These are phyloP conservation scores for Falco columbarius DNA, from an alignment of 2,797 vertebrate species.

Conservation along the genomic window DNA sequence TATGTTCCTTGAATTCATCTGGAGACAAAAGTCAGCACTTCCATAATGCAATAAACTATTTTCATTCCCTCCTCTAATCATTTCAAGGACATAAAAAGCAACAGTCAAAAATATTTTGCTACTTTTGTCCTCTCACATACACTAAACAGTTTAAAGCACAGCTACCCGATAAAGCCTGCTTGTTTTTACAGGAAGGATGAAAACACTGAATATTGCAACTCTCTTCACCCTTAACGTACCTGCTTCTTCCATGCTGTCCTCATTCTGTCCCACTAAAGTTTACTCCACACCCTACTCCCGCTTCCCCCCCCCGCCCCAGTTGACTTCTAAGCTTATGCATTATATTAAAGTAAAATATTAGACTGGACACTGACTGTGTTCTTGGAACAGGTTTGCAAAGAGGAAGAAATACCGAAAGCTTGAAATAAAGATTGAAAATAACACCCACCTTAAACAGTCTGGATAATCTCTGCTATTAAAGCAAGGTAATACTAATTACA, in stretches of 20 bases:
- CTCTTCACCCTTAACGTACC: background rate
- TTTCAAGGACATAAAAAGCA: background rate
- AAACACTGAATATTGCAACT: background rate
- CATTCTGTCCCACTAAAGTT: background rate
- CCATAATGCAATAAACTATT: background rate
- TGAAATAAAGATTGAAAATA: background rate
- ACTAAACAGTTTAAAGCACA: background rate
- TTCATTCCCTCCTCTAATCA: background rate
- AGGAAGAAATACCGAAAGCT: background rate
- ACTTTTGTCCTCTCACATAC: background rate
- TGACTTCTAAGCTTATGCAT: background rate
- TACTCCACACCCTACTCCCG: background rate
- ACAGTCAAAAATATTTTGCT: background rate
- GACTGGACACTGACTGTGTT: background rate
- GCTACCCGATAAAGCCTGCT: background rate
- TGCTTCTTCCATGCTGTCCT: background rate
- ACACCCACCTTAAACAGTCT: background rate
- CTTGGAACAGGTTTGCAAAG: background rate
- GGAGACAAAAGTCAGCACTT: background rate
- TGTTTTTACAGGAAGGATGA: background rate
- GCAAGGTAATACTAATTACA: background rate
- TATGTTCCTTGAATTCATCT: background rate
- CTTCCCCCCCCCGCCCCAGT: background rate
- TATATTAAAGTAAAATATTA: background rate
- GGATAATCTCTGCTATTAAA: background rate